Evolutionary conservation across 2,888 invertebrate genomes (phyloP), one percentile per base, ranked within the genome.

Genomic region (Leptarthrus brevirostris): DNA sequence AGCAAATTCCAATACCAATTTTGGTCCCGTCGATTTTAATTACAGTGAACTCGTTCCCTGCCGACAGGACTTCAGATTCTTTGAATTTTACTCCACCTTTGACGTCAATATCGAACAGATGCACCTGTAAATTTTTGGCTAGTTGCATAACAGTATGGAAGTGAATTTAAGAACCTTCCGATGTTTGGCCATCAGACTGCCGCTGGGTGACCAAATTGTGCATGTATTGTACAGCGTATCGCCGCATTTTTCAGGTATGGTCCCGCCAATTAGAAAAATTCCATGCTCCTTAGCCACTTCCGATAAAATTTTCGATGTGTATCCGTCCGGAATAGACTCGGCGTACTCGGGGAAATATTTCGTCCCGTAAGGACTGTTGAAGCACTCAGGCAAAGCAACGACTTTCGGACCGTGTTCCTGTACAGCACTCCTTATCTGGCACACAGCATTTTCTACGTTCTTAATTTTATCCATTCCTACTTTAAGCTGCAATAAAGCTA

Each of bases 31-130:
- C 88, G 14, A 91, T 89, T 36, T 92, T 87, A 80, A 97, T 92
- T 0, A 88, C 91, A 0, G 92, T 91, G 69, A 96, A 85, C 3
- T 89, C 83, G 80, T 91, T 87, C 0, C 97, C 98, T 0, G 94
- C 87, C 18, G 89, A 88, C 1, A 98, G 85, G 0, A 91, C 91
- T 74, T 95, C 93, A 0, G 97, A 97, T 83, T 98, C 98, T 80
- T 93, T 93, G 82, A 98, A 97, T 0, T 90, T 91, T n/a, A 97
- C 93, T 81, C 94, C 93, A 49, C 92, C 93, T 66, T 96, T 96
- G 69, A 98, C 93, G 83, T 97, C 94, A 79, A 98, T 97, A 85
- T 98, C 97, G 85, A 98, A 98, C 56, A 98, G 87, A 85, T 98
- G 98, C 83, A 97, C 88, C 93, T 93, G 83, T 40, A 69, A 49